Evolutionary conservation across 1,140 invertebrate genomes (phyloP), one percentile per base, ranked within the genome.

Genomic region (Anoplolepis gracilipes): DNA sequence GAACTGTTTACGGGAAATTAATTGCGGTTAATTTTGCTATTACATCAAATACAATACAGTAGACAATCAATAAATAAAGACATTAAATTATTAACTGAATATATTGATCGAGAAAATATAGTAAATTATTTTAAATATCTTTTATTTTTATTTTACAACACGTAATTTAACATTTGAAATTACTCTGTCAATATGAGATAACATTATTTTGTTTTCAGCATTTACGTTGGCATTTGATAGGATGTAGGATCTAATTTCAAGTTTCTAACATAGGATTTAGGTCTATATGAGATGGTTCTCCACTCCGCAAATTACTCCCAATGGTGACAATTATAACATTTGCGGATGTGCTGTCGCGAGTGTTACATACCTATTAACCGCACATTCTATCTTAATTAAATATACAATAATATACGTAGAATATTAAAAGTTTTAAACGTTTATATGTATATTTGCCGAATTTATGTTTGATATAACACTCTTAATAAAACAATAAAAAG

Each of bases 241-340:
- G 46, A 82, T 82, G 53, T 61, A 53, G 67, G n/a, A n/a, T n/a
- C n/a, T n/a, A n/a, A n/a, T n/a, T 59, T 82, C 78, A 82, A 82
- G 78, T 82, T 82, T 82, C 67, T 73, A 81, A 82, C 67, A 59
- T 39, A 49, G 16, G 4, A 49, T 49, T 49, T 49, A 49, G 13
- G 5, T 19, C 62, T 73, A 61, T 82, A 59, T 36, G 36, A 64
- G 62, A 69, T 46, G 69, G 67, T 61, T 81, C 78, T 81, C 78
- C 25, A 42, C 64, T 81, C 49, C 77, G 78, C 78, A 82, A 82
- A 82, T 82, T 82, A 73, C 53, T 82, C 78, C 78, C 78, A 72
- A 72, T 72, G 67, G 78, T 82, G 78, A 82, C 67, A 53, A 59
- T 53, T 53, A 82, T 72, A 81, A 81, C 78, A 59, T 72, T 82